A percentile compares a stretch with the other conserved stretches of the same genome.
phyloP scores from a whole-genome alignment of 2,888 invertebrate species.

The Seira ritae region DNA sequence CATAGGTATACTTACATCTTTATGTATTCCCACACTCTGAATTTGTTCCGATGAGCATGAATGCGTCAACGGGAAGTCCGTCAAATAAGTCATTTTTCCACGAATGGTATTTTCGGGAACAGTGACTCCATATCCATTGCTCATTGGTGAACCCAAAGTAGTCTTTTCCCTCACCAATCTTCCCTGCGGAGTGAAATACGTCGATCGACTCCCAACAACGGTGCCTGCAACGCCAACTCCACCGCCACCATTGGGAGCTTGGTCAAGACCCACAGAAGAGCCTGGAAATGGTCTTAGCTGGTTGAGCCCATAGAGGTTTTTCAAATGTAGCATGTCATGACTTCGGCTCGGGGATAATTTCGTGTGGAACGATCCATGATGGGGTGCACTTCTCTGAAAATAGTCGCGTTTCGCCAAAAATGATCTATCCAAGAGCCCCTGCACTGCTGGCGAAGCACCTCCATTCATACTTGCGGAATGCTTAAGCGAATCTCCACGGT shows the following conservation, averaged over 20 bases:
- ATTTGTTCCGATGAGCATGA: constrained; percentile 65
- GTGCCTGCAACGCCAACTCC: constrained; percentile 15
- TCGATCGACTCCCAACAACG: constrained; percentile 40
- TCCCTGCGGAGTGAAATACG: constrained; percentile 54
- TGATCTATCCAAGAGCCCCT: constrained; percentile 57
- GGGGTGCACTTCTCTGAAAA: constrained; percentile 70
- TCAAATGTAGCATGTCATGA: constrained; percentile 71
- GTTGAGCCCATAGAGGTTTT: constrained; percentile 70
- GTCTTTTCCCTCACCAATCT: constrained; percentile 63
- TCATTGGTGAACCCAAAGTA: constrained; percentile 51
- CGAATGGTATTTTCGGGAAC: constrained; percentile 71
- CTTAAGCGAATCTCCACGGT: constrained; percentile 54
- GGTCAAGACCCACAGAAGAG: constrained; percentile 57
- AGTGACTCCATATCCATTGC: constrained; percentile 55
- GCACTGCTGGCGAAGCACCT: constrained; percentile 46
- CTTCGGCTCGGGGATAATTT: constrained; percentile 71
- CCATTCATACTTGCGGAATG: constrained; percentile 57
- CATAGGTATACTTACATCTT: constrained; percentile 40
- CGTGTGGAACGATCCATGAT: constrained; percentile 72
- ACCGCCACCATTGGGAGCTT: constrained; percentile 32
- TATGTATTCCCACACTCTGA: constrained; percentile 51
- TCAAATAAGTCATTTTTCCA: constrained; percentile 72
- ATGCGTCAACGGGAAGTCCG: constrained; percentile 70
- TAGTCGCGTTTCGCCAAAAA: constrained; percentile 68
- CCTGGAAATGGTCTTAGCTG: constrained; percentile 67